A percentile compares a stretch with the other conserved stretches of the same genome.
phyloP scores from a whole-genome alignment of 2,888 invertebrate genomes.

The Eupelmus urozonus region DNA sequence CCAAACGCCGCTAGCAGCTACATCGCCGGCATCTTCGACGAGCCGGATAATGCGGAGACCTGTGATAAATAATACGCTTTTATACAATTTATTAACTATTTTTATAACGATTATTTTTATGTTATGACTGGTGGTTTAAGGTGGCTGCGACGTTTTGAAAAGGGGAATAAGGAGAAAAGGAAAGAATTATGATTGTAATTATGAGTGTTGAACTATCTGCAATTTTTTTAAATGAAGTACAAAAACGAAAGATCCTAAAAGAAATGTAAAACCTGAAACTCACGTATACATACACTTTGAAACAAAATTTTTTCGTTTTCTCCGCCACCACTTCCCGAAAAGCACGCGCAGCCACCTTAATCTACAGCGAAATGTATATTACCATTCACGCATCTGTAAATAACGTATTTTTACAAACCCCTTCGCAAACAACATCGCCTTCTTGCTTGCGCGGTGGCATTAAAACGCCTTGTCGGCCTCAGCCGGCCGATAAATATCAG shows the following conservation, averaged over 20 bases:
- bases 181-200: too few relatives aligned
- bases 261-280: too few relatives aligned
- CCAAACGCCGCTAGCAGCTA: conserved; percentile 79
- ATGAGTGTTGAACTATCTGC: too few relatives aligned
- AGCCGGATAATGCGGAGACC: conserved; percentile 20
- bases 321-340: too few relatives aligned
- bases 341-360: too few relatives aligned
- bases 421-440: not conserved
- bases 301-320: too few relatives aligned
- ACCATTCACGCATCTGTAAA: conserved; percentile 43
- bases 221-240: too few relatives aligned
- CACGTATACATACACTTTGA: not conserved
- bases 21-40: conserved; percentile 78
- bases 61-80: conserved; percentile 28
- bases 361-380: not conserved
- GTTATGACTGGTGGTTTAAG: too few relatives aligned
- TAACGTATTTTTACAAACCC: conserved; percentile 3
- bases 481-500: conserved; percentile 51
- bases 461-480: conserved; percentile 32
- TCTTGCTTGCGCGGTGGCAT: conserved; percentile 25
- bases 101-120: not conserved
- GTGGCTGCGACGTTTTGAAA: too few relatives aligned
- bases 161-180: too few relatives aligned
- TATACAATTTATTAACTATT: not conserved
- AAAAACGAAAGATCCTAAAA: too few relatives aligned